Evolutionary conservation across 2,888 invertebrate species (phyloP).

Genomic region (Drosophila hawaiiensis): DNA sequence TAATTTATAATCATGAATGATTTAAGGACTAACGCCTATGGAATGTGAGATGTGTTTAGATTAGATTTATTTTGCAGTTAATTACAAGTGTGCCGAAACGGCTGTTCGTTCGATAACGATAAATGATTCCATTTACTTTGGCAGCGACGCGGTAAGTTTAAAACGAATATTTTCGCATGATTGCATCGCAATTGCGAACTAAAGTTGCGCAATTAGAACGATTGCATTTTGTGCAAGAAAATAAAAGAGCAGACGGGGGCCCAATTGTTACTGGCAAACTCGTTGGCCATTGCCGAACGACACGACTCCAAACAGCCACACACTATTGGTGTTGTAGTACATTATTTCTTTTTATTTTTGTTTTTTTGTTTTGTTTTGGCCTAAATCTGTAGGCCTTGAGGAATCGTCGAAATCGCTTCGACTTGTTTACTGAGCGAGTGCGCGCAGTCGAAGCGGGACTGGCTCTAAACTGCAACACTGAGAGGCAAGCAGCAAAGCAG

Average conservation of each 20-base stretch:
- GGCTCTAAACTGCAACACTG: slow-evolving; percentile 56
- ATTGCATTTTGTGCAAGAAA: slow-evolving; percentile 69
- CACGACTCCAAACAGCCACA: slow-evolving; percentile 42
- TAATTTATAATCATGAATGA: neutral
- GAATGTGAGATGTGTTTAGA: neutral
- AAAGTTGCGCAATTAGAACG: slow-evolving; percentile 72
- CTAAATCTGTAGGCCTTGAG: slow-evolving; percentile 80
- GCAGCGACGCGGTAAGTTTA: slow-evolving; percentile 41
- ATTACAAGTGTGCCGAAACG: neutral
- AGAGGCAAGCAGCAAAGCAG: slow-evolving; percentile 39
- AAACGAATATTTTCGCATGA: slow-evolving; percentile 45
- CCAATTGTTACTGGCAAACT: slow-evolving; percentile 60
- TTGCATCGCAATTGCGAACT: slow-evolving; percentile 38
- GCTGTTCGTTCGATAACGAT: slow-evolving; percentile 44
- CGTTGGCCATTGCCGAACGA: slow-evolving; percentile 40
- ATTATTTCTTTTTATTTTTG: slow-evolving; percentile 46
- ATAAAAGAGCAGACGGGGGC: slow-evolving; percentile 45
- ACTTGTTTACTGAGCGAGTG: slow-evolving; percentile 76
- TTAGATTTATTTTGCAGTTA: neutral
- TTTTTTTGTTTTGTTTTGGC: slow-evolving; percentile 49
- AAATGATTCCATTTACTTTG: neutral
- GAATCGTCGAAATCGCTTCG: slow-evolving; percentile 80
- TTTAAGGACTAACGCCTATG: neutral
- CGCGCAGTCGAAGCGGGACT: slow-evolving; percentile 67
- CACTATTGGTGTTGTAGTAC: slow-evolving; percentile 56